Percentiles rank a stretch among this genome's conserved stretches.
These are phyloP conservation scores for Thunnus maccoyii DNA, from an alignment of 2,113 vertebrate species.

Conservation along the genomic window DNA sequence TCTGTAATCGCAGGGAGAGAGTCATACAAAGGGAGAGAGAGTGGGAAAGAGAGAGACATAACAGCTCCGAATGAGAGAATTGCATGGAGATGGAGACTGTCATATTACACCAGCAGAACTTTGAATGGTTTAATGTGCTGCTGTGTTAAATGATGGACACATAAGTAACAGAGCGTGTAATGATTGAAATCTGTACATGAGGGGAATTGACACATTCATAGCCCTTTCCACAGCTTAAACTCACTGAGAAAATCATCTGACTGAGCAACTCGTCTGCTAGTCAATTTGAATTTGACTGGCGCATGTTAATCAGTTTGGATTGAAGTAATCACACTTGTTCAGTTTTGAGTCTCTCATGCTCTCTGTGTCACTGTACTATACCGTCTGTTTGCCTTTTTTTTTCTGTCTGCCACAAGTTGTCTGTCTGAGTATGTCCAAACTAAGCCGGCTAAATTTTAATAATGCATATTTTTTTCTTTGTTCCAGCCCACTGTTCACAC, in stretches of 20 bases:
- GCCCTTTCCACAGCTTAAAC: conserved; percentile 36
- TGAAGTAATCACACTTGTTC: conserved; percentile 35
- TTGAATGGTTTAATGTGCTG: conserved; percentile 38
- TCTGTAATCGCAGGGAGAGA: conserved; percentile 8
- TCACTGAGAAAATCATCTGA: conserved; percentile 51
- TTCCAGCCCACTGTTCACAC: not conserved
- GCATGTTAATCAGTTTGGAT: conserved; percentile 53
- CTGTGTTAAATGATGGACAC: conserved; percentile 60
- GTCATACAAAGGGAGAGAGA: not conserved
- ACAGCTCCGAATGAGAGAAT: not conserved
- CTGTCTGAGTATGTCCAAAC: not conserved
- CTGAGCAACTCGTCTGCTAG: conserved; percentile 47
- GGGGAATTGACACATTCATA: conserved; percentile 69
- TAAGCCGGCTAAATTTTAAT: not conserved
- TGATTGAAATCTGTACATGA: conserved; percentile 53
- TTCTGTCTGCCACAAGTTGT: not conserved
- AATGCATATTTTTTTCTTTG: not conserved
- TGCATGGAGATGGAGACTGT: conserved; percentile 1
- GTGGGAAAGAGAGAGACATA: not conserved
- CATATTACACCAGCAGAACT: conserved; percentile 30
- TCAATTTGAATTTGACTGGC: conserved; percentile 70
- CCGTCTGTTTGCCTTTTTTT: not conserved
- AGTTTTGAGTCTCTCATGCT: conserved; percentile 3
- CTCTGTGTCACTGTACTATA: not conserved
- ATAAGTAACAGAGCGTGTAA: conserved; percentile 49